phyloP scores from a whole-genome alignment of 2,888 invertebrate genomes.

The Eupeodes latifasciatus region DNA sequence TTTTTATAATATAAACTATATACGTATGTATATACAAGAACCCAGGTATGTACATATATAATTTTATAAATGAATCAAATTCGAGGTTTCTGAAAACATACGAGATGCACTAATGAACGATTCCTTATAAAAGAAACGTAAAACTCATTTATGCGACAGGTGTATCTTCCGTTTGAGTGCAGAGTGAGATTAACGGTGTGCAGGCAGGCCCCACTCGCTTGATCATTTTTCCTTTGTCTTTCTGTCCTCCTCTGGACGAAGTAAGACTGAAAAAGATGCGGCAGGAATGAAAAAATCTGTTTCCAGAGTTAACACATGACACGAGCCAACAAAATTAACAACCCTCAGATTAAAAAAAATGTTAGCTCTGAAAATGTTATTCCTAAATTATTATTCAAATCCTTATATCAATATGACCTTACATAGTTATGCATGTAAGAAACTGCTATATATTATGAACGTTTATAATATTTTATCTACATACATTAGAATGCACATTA shows the following conservation, averaged over 20 bases:
- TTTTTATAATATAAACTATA: too few relatives aligned
- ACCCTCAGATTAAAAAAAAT: not conserved
- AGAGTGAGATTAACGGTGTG: constrained; percentile 9
- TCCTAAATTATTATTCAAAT: too few relatives aligned
- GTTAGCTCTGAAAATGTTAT: too few relatives aligned
- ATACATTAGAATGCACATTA: too few relatives aligned
- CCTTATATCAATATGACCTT: too few relatives aligned
- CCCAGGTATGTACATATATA: not conserved
- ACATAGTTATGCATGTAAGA: too few relatives aligned
- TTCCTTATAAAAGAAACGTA: not conserved
- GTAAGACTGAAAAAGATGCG: not conserved
- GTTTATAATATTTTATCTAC: too few relatives aligned
- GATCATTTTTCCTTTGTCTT: constrained; percentile 18
- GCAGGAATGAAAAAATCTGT: constrained; percentile 6
- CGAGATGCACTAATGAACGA: not conserved
- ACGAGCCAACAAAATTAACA: constrained; percentile 35
- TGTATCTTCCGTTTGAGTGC: constrained; percentile 13
- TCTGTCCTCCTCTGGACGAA: not conserved
- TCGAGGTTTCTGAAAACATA: not conserved
- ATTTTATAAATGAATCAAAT: not conserved
- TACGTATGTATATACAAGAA: not conserved
- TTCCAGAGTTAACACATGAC: constrained; percentile 23
- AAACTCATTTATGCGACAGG: constrained; percentile 36
- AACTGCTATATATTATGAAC: too few relatives aligned
- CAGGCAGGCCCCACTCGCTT: not conserved